A percentile compares a stretch with the other conserved stretches of the same genome.
These are phyloP conservation scores for Koerneria pararmatus DNA, from an alignment of 2,888 invertebrate species.

Conservation along the genomic window DNA sequence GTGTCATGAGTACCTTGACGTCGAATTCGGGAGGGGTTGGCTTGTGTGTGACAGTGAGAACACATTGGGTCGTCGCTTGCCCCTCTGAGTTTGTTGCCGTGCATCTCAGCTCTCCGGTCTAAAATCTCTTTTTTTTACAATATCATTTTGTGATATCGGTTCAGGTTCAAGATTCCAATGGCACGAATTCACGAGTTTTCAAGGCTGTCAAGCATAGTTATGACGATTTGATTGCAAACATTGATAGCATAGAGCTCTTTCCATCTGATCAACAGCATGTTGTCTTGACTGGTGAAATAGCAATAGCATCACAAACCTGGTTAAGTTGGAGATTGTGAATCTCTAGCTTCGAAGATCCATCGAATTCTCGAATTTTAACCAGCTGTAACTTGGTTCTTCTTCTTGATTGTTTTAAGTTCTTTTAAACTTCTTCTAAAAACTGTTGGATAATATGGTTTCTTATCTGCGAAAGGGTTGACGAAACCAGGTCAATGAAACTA, in stretches of 20 bases:
- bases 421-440: neutral
- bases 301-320: no score
- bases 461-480: no score
- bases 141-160: neutral
- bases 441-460: neutral
- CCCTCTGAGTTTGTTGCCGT: constrained; percentile 61
- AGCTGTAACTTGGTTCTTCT: constrained; percentile 24
- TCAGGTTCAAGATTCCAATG: no score
- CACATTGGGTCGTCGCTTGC: constrained; percentile 38
- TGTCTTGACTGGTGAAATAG: no score
- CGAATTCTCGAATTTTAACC: constrained; percentile 53
- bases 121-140: constrained; percentile 25
- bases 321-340: constrained; percentile 40
- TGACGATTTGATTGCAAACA: no score
- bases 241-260: no score
- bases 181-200: neutral
- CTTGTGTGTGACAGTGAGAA: constrained; percentile 34
- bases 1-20: constrained; percentile 20
- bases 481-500: no score
- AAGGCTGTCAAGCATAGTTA: no score
- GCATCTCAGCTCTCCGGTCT: constrained; percentile 57
- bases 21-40: constrained; percentile 33
- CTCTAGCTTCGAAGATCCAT: constrained; percentile 52
- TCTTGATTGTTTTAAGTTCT: neutral
- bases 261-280: no score